Percentiles rank a stretch among this genome's conserved stretches.
These are phyloP conservation scores for Anolis sagrei DNA, from an alignment of 2,113 vertebrate species.

Conservation along the genomic window DNA sequence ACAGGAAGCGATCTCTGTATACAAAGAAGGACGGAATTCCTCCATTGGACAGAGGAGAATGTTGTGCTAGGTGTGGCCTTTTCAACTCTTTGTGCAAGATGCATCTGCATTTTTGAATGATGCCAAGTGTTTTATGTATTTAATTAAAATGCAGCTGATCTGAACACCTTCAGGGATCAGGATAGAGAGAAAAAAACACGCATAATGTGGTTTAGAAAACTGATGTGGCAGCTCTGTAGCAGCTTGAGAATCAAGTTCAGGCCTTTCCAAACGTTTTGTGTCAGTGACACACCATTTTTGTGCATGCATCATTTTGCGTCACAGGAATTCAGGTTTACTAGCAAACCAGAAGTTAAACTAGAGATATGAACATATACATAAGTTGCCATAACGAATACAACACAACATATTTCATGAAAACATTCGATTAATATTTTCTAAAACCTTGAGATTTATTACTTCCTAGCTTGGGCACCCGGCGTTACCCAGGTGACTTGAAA, in stretches of 20 bases:
- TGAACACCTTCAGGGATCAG: background rate
- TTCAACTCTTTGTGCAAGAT: background rate
- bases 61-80: background rate
- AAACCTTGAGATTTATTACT: too few species aligned
- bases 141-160: background rate
- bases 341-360: too few species aligned
- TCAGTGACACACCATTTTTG: too few species aligned
- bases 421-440: too few species aligned
- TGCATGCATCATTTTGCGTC: too few species aligned
- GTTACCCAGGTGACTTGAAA: too few species aligned
- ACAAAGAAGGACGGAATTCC: background rate
- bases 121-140: background rate
- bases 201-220: background rate
- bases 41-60: background rate
- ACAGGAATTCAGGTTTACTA: too few species aligned
- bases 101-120: background rate
- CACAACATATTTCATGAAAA: too few species aligned
- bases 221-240: background rate
- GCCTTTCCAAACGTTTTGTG: background rate
- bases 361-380: too few species aligned
- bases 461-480: too few species aligned
- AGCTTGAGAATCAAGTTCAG: background rate
- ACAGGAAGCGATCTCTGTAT: too few species aligned
- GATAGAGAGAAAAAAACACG: background rate
- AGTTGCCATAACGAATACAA: too few species aligned